A percentile compares a stretch with the other conserved stretches of the same genome.
Evolutionary conservation across 1,140 invertebrate genomes (phyloP).

Genomic region (Neodiprion virginianus): DNA sequence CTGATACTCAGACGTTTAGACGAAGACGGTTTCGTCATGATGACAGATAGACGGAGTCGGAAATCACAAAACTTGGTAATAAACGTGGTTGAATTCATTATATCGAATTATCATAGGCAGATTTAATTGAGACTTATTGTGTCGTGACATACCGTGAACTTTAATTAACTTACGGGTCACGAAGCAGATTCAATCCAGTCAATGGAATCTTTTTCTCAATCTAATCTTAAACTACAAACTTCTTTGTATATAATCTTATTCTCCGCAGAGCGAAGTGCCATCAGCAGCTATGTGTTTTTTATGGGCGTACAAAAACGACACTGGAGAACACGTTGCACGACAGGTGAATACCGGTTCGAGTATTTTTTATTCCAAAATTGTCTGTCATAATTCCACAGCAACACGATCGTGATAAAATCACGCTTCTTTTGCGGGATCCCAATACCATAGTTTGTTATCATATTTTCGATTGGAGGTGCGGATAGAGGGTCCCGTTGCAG

Average conservation of each 20-base stretch:
- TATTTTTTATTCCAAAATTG: background rate
- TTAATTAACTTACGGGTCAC: too few relatives aligned
- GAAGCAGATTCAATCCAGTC: too few relatives aligned
- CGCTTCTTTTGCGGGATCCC: background rate
- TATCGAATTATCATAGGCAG: background rate
- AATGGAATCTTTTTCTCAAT: too few relatives aligned
- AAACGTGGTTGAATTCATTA: constrained; percentile 13
- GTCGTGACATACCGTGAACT: constrained; percentile 8
- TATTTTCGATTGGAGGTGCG: constrained; percentile 46
- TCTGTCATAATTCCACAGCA: too few relatives aligned
- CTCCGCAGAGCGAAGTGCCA: constrained; percentile 54
- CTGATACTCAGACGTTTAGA: constrained; percentile 58
- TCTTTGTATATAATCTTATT: constrained; percentile 4
- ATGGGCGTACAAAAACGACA: constrained; percentile 54
- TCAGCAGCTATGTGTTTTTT: constrained; percentile 61
- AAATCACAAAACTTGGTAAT: constrained; percentile 62
- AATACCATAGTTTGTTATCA: background rate
- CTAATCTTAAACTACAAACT: background rate
- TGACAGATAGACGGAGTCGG: constrained; percentile 58
- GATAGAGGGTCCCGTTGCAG: constrained; percentile 52
- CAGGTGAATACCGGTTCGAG: constrained; percentile 47
- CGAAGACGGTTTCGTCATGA: constrained; percentile 61
- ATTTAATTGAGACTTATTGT: constrained; percentile 8
- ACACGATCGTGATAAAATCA: background rate
- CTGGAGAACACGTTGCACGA: constrained; percentile 43